phyloP scores from a whole-genome alignment of 2,797 vertebrate genomes.

The Pachyuromys duprasi region DNA sequence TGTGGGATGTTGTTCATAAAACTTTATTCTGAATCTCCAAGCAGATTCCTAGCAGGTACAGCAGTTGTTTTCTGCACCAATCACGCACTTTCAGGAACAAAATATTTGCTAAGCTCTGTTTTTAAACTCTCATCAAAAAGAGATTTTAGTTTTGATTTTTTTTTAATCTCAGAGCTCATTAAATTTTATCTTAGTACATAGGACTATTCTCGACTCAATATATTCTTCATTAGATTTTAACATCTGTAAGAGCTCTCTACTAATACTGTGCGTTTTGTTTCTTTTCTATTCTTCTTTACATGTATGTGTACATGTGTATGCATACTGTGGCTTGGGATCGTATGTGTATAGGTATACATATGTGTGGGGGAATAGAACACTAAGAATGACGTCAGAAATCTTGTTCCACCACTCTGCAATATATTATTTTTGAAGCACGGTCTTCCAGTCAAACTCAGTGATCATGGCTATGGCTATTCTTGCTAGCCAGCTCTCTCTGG shows the following conservation, averaged over 20 bases:
- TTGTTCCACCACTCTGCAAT: not conserved
- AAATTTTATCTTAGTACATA: not conserved
- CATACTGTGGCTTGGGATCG: not conserved
- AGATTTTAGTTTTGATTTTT: not conserved
- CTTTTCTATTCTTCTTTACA: not conserved
- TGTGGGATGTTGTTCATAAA: fast-evolving
- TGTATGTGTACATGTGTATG: not conserved
- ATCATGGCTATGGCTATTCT: not conserved
- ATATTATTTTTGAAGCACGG: not conserved
- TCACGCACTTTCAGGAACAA: not conserved
- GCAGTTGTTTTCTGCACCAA: not conserved
- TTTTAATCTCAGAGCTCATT: not conserved
- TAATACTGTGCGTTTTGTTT: not conserved
- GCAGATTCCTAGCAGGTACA: fast-evolving
- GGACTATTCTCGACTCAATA: not conserved
- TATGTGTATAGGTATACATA: not conserved
- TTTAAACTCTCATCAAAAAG: not conserved
- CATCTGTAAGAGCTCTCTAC: not conserved
- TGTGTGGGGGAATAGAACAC: not conserved
- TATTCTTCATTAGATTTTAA: not conserved
- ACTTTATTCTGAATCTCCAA: fast-evolving
- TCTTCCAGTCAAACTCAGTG: not conserved
- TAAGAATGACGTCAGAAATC: not conserved
- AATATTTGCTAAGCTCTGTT: not conserved
- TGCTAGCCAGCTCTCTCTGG: not conserved